A percentile compares a stretch with the other conserved stretches of the same genome.
Conservation (phyloP, 2,888 invertebrate genomes). For the Neoscelio sp. region DNA sequence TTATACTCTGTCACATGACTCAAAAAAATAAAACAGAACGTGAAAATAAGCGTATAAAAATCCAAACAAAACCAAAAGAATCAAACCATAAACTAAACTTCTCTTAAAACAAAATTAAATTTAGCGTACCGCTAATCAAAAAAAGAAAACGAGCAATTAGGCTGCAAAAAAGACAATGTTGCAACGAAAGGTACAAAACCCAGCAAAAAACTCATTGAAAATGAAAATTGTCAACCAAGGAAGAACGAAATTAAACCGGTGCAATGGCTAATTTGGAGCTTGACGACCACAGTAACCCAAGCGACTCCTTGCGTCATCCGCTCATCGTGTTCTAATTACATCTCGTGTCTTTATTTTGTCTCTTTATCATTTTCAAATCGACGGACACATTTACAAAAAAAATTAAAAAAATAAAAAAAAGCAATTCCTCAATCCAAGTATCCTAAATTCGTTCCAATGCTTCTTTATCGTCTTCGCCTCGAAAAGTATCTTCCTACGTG, state of each 20-base stretch:
- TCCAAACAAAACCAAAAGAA: conserved; percentile 50
- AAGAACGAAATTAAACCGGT: conserved; percentile 72
- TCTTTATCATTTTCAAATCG: no score
- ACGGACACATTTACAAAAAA: no score
- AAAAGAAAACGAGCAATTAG: conserved; percentile 67
- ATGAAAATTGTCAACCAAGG: conserved; percentile 66
- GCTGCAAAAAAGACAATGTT: conserved; percentile 71
- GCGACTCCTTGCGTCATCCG: conserved; percentile 78
- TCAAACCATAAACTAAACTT: no score
- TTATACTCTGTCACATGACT: conserved; percentile 75
- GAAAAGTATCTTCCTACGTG: conserved; percentile 1
- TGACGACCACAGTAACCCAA: conserved; percentile 83
- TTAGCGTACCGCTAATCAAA: conserved; percentile 49
- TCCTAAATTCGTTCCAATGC: conserved; percentile 6
- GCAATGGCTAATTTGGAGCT: conserved; percentile 80
- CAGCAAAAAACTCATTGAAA: conserved; percentile 60
- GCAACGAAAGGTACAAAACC: conserved; percentile 62
- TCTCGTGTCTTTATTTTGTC: no score
- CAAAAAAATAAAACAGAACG: conserved; percentile 51
- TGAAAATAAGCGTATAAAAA: conserved; percentile 63
- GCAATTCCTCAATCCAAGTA: not conserved
- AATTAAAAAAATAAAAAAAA: no score
- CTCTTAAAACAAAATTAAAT: no score
- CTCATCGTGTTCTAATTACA: conserved; percentile 60
- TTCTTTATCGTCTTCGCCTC: not conserved